These are phyloP conservation scores for Catotricha subobsoleta DNA, from an alignment of 2,888 invertebrate species.

Conservation along the genomic window DNA sequence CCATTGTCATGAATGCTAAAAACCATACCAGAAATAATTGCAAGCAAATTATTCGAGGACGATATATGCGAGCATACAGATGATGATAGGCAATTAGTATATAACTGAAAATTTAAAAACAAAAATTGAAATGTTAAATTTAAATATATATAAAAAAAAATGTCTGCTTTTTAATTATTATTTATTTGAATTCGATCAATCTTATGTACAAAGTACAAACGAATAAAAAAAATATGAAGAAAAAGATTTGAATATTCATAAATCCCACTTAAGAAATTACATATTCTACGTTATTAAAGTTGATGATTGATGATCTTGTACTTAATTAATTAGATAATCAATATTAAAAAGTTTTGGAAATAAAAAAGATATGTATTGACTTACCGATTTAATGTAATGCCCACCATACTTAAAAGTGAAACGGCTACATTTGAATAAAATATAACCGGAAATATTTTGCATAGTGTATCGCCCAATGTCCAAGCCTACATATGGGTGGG, in stretches of 20 bases:
- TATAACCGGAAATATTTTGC: constrained; percentile 70
- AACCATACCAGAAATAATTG: constrained; percentile 69
- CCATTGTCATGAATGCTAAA: constrained; percentile 53
- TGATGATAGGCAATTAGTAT: constrained; percentile 67
- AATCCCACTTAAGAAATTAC: too few species aligned
- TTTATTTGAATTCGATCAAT: neutral
- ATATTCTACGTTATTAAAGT: too few species aligned
- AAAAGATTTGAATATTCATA: too few species aligned
- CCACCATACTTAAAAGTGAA: constrained; percentile 73
- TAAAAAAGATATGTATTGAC: too few species aligned
- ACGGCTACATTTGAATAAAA: constrained; percentile 84
- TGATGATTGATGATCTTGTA: too few species aligned
- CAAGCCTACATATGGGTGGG: constrained; percentile 32
- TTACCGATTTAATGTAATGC: constrained; percentile 73
- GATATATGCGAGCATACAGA: constrained; percentile 62
- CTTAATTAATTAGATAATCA: too few species aligned
- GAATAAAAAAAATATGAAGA: neutral
- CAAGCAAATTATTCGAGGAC: constrained; percentile 47
- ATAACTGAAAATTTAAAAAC: constrained; percentile 41
- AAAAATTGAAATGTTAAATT: neutral
- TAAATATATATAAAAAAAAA: too few species aligned
- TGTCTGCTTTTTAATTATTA: too few species aligned
- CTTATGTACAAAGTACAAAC: neutral
- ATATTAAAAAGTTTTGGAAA: too few species aligned
- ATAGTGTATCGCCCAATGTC: constrained; percentile 59